Base-by-base conservation (phyloP, 37 sponge, comb jelly and placozoan species). In the Spongilla lacustris region DNA sequence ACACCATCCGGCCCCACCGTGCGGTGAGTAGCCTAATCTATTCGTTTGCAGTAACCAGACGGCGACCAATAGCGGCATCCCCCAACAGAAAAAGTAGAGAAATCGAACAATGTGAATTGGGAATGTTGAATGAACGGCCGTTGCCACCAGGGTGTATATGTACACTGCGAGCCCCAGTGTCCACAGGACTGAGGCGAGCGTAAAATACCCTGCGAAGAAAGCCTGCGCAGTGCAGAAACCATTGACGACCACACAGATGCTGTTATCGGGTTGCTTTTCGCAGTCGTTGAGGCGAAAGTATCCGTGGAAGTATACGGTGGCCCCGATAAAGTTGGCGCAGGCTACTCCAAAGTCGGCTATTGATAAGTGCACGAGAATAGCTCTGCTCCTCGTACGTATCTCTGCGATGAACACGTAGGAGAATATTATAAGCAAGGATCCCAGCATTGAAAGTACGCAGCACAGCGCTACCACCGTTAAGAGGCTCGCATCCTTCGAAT, bases 1-100 rank as follows among this genome's bases (percentile, higher is more conserved):
- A 41, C 94, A 94, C 94, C 94, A 94, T 13, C 94, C 94, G 0
- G 84, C 83, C 27, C 94, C 91, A 38, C 88, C 84, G 27, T 81
- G 34, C 12, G 84, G 80, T 22, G 89, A 76, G 31, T 90, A 77
- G n/a, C 84, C 84, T 1, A 90, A 67, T 38, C 79, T 72, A 66
- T 77, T 81, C 75, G 90, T 85, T 0, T 34, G n/a, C 28, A 91
- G 29, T 19, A 85, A 75, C 91, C 91, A 91, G 41, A 86, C 22
- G 29, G 78, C 36, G 2, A 91, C 69, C 0, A 82, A 30, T 8
- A 86, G 87, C 48, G 91, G 91, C 72, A 91, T 82, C 4, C 87
- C 91, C 83, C 87, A 91, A 46, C 91, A 86, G 38, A 86, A 46
- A 0, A 86, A 2, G 69, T 34, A 86, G 2, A 78, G 41, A 13